These are phyloP conservation scores for Bradypus variegatus DNA, from an alignment of 2,797 vertebrate species.

Conservation along the genomic window DNA sequence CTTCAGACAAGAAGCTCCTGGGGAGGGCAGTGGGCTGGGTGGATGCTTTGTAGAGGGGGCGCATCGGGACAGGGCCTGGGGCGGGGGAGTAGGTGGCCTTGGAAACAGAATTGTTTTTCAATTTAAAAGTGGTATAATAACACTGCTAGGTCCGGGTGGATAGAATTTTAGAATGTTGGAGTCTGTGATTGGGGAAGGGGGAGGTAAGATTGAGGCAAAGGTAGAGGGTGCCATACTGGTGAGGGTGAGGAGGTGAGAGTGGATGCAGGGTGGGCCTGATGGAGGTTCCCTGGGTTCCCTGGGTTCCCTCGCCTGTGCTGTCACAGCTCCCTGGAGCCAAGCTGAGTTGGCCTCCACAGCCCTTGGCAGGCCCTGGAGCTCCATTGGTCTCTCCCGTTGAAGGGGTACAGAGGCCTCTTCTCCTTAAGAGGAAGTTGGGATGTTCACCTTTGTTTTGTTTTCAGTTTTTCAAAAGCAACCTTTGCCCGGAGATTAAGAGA, in stretches of 20 bases:
- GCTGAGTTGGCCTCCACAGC: not conserved
- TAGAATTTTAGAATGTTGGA: not conserved
- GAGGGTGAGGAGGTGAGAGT: not conserved
- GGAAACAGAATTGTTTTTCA: not conserved
- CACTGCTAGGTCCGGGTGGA: not conserved
- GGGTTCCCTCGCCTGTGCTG: not conserved
- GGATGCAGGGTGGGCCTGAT: not conserved
- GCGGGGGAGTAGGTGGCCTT: not conserved
- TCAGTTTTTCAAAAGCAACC: not conserved
- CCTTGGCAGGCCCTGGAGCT: no score
- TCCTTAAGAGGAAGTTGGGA: not conserved
- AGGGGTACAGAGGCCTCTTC: not conserved
- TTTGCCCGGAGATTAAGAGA: not conserved
- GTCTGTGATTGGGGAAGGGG: not conserved
- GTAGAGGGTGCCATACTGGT: rapidly evolving
- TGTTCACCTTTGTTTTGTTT: not conserved
- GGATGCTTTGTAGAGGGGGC: not conserved
- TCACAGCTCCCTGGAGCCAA: not conserved
- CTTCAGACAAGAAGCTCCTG: not conserved
- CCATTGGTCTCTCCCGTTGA: not conserved
- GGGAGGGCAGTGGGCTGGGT: not conserved
- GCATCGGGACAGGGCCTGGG: not conserved
- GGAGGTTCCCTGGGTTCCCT: no score
- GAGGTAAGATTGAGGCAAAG: not conserved
- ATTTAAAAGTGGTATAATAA: not conserved